Evolutionary conservation across 2,113 vertebrate genomes (phyloP), one percentile per base, ranked within the genome.

Genomic region (Marmota flaviventris): DNA sequence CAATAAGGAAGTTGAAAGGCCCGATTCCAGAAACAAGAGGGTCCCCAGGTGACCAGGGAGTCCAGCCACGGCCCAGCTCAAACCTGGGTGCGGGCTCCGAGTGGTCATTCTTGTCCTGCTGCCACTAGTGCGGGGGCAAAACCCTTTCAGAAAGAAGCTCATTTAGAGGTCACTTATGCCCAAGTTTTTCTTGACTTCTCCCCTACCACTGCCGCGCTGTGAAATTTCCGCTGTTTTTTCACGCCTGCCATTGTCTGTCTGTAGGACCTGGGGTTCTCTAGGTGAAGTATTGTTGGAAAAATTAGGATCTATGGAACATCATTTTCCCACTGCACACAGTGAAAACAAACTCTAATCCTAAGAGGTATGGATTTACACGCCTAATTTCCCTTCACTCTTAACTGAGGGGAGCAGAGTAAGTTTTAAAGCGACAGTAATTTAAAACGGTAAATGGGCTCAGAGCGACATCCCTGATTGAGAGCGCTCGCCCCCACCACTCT

Each of bases 1-100:
- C 90, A 82, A 29, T 5, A 83, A 93, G 87, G 91, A 82, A 95
- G 76, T 37, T 16, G 85, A 91, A 94, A 96, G 93, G 94, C 95
- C 65, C 0, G 8, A 73, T 61, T 93, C 63, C 89, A 91, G 88
- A 96, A 93, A 75, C 32, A 6, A 79, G 56, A 81, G 32, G 25
- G 37, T 91, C 48, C 84, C 78, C 0, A 17, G 70, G 81, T 12
- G n/a, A 37, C 5, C 25, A 61, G n/a, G 8, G 58, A 58, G 16
- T 34, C 39, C 0, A 5, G 53, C 39, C 27, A 48, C 18, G 8
- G 72, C 25, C 22, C 29, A 63, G 27, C 85, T 58, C n/a, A 76
- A 25, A 20, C 6, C 32, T 69, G 16, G 45, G 37, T 22, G 45
- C 1, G 39, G 87, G 61, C 92, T 37, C 25, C 37, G 90, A 45